Evolutionary conservation across 2,797 vertebrate genomes (phyloP).

Genomic region (Silurus aristotelis): DNA sequence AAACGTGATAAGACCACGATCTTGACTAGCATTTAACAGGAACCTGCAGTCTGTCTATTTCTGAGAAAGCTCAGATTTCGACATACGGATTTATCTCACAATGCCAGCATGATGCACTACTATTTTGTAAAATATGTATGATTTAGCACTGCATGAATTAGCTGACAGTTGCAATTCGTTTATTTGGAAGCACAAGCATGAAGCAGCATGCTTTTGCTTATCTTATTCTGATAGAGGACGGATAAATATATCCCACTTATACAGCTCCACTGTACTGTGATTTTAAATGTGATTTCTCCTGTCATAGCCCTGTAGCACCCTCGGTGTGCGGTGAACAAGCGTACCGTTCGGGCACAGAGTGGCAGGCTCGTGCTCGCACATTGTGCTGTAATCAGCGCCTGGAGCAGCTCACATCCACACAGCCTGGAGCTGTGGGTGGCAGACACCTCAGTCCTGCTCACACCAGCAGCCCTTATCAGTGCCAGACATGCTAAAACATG

Average conservation of each 20-base stretch:
- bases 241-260: conserved; percentile 30
- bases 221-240: conserved; percentile 1
- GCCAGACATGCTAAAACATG: conserved; percentile 47
- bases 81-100: conserved; percentile 11
- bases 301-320: conserved; percentile 21
- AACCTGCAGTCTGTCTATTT: not conserved
- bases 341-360: conserved; percentile 30
- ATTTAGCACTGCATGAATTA: conserved; percentile 22
- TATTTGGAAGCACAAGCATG: not conserved
- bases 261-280: not conserved
- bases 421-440: conserved; percentile 43
- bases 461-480: conserved; percentile 46
- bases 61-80: conserved; percentile 1
- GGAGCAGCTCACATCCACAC: conserved; percentile 19
- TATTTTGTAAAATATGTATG: conserved; percentile 1
- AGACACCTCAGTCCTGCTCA: conserved; percentile 32
- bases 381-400: conserved; percentile 46
- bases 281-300: conserved; percentile 45
- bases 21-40: conserved; percentile 2
- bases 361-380: conserved; percentile 40
- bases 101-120: not conserved
- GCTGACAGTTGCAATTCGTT: not conserved
- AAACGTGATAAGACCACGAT: conserved; percentile 10
- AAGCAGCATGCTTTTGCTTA: conserved; percentile 4
- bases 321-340: not conserved